Evolutionary conservation across 2,888 invertebrate genomes (phyloP).

Genomic region (Hyposoter dolosus): DNA sequence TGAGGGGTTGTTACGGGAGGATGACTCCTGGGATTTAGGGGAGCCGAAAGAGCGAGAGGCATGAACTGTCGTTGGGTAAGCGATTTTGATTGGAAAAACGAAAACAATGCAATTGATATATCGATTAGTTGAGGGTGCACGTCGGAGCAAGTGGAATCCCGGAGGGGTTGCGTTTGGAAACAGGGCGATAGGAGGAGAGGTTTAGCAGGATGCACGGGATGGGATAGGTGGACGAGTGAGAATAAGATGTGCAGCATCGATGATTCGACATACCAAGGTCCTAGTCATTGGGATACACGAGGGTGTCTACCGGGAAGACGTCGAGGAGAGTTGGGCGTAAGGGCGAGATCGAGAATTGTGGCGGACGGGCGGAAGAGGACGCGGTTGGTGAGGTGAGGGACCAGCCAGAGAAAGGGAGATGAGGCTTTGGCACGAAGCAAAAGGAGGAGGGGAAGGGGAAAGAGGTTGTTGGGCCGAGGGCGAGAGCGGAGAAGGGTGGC

Average conservation of each 20-base stretch:
- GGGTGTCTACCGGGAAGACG: slow-evolving; percentile 24
- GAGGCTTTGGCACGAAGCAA: slow-evolving; percentile 31
- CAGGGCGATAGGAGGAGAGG: not conserved
- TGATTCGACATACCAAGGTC: slow-evolving; percentile 59
- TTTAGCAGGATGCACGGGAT: not conserved
- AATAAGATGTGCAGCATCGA: slow-evolving; percentile 52
- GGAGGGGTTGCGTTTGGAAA: not conserved
- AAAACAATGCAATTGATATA: slow-evolving; percentile 59
- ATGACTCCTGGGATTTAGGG: slow-evolving; percentile 47
- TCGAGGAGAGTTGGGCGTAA: slow-evolving; percentile 32
- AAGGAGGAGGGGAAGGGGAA: not conserved
- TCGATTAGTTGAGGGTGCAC: slow-evolving; percentile 53
- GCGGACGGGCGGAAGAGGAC: slow-evolving; percentile 56
- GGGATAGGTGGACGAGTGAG: slow-evolving; percentile 11
- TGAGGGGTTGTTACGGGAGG: slow-evolving; percentile 18
- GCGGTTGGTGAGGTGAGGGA: slow-evolving; percentile 31
- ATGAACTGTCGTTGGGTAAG: slow-evolving; percentile 37
- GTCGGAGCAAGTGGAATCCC: slow-evolving; percentile 19
- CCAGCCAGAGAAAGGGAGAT: slow-evolving; percentile 34
- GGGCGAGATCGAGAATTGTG: slow-evolving; percentile 45
- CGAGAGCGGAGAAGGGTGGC: slow-evolving; percentile 5
- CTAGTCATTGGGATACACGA: slow-evolving; percentile 53
- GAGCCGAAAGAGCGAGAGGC: not conserved
- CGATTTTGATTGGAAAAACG: slow-evolving; percentile 39
- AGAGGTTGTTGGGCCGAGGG: slow-evolving; percentile 17